phyloP scores from a whole-genome alignment of 2,113 vertebrate genomes.

The Sciurus niger region DNA sequence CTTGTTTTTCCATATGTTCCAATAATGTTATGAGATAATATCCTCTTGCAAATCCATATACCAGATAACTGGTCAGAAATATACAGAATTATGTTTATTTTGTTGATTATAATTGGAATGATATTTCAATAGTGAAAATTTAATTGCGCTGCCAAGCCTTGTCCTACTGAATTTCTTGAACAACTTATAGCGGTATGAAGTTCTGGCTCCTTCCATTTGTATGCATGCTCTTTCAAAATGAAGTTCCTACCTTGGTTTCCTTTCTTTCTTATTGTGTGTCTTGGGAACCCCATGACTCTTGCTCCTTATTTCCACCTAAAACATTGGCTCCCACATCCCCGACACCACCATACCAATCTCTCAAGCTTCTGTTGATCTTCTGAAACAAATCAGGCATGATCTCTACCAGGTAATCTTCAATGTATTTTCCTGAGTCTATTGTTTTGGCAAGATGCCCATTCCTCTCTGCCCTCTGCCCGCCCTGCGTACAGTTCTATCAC shows the following conservation, averaged over 20 bases:
- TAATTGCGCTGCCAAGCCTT: background rate
- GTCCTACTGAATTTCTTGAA: background rate
- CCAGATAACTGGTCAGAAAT: background rate
- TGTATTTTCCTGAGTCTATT: background rate
- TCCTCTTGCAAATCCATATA: background rate
- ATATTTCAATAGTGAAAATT: background rate
- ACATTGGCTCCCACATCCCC: background rate
- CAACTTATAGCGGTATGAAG: background rate
- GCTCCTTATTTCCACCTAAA: background rate
- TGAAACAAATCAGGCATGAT: background rate
- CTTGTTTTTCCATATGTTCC: background rate
- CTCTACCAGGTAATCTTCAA: background rate
- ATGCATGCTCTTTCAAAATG: too few relatives aligned
- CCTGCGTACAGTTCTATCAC: background rate
- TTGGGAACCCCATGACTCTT: background rate
- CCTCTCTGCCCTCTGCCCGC: background rate
- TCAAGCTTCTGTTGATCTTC: background rate
- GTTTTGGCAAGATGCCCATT: background rate
- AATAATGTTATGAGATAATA: background rate
- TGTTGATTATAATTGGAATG: background rate
- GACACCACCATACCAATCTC: accelerated
- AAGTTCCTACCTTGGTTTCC: background rate
- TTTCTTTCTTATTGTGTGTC: background rate
- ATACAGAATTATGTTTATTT: background rate
- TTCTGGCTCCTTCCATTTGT: background rate